Percentiles rank a stretch among this genome's conserved stretches.
Evolutionary conservation across 2,797 vertebrate genomes (phyloP).

Genomic region (Cynopterus sphinx): DNA sequence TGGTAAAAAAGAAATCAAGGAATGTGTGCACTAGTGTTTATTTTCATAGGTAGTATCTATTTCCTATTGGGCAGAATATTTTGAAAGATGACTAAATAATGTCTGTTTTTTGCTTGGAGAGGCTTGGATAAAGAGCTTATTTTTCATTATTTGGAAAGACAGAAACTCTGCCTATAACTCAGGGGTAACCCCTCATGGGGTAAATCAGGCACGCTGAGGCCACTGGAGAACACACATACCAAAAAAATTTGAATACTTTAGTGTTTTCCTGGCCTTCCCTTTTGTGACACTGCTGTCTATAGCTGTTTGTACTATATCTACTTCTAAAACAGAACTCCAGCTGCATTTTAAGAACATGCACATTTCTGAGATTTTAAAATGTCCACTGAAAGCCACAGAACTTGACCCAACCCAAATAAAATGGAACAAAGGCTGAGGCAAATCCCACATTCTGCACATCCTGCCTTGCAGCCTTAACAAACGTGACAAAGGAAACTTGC

Average conservation of each 20-base stretch:
- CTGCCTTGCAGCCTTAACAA: background rate
- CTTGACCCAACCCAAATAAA: background rate
- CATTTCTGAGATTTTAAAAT: conserved; percentile 30
- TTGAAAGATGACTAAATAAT: background rate
- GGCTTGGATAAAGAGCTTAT: background rate
- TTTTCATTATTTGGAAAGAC: background rate
- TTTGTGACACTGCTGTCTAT: background rate
- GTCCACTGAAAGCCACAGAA: background rate
- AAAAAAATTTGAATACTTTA: background rate
- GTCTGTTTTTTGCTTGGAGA: conserved; percentile 11
- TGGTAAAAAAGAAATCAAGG: background rate
- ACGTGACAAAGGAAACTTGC: conserved; percentile 28
- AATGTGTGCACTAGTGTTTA: background rate
- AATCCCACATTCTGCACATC: background rate
- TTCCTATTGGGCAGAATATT: background rate
- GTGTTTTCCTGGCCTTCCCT: background rate
- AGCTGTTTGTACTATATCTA: background rate
- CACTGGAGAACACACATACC: background rate
- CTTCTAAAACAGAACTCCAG: background rate
- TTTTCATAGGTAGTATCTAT: background rate
- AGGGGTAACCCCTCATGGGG: background rate
- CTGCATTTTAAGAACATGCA: conserved; percentile 23
- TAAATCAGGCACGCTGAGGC: background rate
- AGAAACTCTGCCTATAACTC: background rate
- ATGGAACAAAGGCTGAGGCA: background rate